Base-by-base conservation (phyloP, 1,140 invertebrate genomes). In the Coptotermes formosanus region DNA sequence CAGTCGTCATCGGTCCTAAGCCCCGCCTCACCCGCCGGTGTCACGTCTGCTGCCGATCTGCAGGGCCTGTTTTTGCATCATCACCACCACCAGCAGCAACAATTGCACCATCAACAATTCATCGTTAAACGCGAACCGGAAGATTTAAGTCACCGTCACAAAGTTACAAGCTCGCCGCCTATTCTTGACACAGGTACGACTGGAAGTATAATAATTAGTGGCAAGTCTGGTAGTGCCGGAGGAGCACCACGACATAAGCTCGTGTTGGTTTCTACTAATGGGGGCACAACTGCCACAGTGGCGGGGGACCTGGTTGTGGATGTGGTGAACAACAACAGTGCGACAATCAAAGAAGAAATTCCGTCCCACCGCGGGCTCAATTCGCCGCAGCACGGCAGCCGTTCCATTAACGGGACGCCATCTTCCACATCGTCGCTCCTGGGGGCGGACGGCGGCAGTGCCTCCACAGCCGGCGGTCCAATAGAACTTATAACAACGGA, bases 121-220 rank as follows among this genome's bases (percentile, higher is more conserved):
- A 81, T 84, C 45, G 92, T 95, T 69, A 94, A 95, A 89, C 91
- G 94, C 85, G 94, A 95, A 89, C 94, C 94, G 69, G 94, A 95
- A 89, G 94, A 95, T 88, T 90, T 93, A 82, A 93, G 92, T 88
- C 91, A 92, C 86, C 86, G 90, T 55, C 91, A 91, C 59, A 84
- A 86, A 75, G 48, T 48, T 30, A 43, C 85, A 14, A 87, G 48
- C 83, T 88, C 87, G 87, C 88, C 89, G 82, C 89, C 91, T 16
- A 88, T 86, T n/a, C 44, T 86, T 4, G 83, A 85, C 32, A 48
- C 84, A 21, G 59, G 81, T 11, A 55, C 83, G n/a, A 30, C 32
- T 19, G 43, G 48, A 8, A 83, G 44, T 32, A 82, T 82, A 16
- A 48, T 48, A 12, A 45, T n/a, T 21, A 82, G 81, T 30, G 83